phyloP scores from a whole-genome alignment of 2,888 invertebrate species.

The Magallana nippona region DNA sequence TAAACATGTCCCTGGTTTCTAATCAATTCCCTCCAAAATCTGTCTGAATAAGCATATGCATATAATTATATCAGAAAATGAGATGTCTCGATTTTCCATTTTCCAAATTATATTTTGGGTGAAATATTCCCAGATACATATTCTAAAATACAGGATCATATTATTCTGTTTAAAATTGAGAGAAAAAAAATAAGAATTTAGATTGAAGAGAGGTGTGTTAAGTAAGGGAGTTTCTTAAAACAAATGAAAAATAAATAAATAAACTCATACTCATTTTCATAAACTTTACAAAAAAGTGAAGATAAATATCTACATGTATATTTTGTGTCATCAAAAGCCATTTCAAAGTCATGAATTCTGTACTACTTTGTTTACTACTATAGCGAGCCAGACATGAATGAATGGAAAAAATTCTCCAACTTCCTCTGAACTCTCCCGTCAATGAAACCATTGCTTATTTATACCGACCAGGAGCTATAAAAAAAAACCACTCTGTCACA shows the following conservation, averaged over 20 bases:
- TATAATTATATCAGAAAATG: not conserved
- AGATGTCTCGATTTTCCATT: not conserved
- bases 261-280: too few relatives aligned
- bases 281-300: not conserved
- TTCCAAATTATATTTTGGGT: not conserved
- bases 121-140: not conserved
- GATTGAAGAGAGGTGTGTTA: too few relatives aligned
- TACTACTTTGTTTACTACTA: slow-evolving; percentile 25
- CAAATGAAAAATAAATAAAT: too few relatives aligned
- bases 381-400: slow-evolving; percentile 11
- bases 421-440: slow-evolving; percentile 11
- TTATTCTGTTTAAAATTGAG: too few relatives aligned
- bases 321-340: too few relatives aligned
- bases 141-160: too few relatives aligned
- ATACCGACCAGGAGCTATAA: slow-evolving; percentile 23
- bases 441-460: slow-evolving; percentile 32
- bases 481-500: slow-evolving; percentile 27
- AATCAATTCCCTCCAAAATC: not conserved
- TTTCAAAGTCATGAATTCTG: not conserved
- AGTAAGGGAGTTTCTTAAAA: too few relatives aligned
- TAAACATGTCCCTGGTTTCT: slow-evolving; percentile 12
- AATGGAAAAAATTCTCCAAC: slow-evolving; percentile 13
- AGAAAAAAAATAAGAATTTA: too few relatives aligned
- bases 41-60: not conserved
- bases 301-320: not conserved